Percentiles rank a stretch among this genome's conserved stretches.
Conservation (phyloP, 2,888 invertebrate species). For the Dynastes grantii region DNA sequence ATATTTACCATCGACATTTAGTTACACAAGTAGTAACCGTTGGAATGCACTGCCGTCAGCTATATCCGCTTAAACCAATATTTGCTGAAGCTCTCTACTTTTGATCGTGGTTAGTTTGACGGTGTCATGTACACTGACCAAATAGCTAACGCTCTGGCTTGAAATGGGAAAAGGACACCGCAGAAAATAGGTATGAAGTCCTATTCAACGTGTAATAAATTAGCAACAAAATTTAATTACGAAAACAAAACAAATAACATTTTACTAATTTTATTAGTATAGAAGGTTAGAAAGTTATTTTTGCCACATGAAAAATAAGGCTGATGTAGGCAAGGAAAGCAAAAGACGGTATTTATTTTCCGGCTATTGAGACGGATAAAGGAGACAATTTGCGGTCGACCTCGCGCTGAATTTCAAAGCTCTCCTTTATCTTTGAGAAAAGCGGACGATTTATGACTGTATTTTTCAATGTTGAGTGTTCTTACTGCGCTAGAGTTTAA, state of each 20-base stretch:
- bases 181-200: not conserved
- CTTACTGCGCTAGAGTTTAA: constrained; percentile 1
- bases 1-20: constrained; percentile 13
- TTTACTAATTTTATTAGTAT: too few relatives aligned
- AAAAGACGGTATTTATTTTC: too few relatives aligned
- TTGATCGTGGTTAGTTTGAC: not conserved
- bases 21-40: not conserved
- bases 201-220: too few relatives aligned
- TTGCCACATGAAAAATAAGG: too few relatives aligned
- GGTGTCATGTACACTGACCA: constrained; percentile 9
- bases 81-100: not conserved
- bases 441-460: constrained; percentile 33
- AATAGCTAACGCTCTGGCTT: not conserved
- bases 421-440: constrained; percentile 33
- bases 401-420: constrained; percentile 21
- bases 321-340: too few relatives aligned
- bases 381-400: constrained; percentile 21
- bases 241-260: too few relatives aligned
- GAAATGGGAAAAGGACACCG: not conserved
- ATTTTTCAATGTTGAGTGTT: constrained; percentile 37
- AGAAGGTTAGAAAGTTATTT: too few relatives aligned
- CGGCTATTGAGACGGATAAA: constrained; percentile 1
- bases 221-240: too few relatives aligned
- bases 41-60: constrained; percentile 3
- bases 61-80: constrained; percentile 23